phyloP scores from a whole-genome alignment of 2,888 invertebrate species.

The Lasius fuliginosus region DNA sequence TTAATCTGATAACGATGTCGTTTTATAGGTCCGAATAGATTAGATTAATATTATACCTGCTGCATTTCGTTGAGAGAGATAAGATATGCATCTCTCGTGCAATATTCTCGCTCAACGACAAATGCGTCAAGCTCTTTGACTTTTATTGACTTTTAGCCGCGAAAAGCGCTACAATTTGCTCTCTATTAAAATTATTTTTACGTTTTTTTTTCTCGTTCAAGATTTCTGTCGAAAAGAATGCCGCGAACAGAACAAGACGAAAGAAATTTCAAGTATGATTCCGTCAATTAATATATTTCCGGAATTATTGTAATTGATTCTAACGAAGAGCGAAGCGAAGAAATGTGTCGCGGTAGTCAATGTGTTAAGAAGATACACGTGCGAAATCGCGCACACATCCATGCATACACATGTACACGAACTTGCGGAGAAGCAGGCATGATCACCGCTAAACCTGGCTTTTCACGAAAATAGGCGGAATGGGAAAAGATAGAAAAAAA shows the following conservation, averaged over 20 bases:
- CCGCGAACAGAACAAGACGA: not conserved
- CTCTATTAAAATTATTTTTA: not conserved
- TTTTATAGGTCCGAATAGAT: not conserved
- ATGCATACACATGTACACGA: constrained; percentile 12
- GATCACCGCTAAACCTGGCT: constrained; percentile 70
- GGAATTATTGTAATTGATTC: constrained; percentile 22
- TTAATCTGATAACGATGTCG: constrained; percentile 21
- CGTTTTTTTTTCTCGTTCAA: not conserved
- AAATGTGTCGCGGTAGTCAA: constrained; percentile 26
- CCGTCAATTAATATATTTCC: constrained; percentile 22
- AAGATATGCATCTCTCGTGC: not conserved
- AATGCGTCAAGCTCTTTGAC: not conserved
- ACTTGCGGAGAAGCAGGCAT: constrained; percentile 54
- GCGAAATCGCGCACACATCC: constrained; percentile 21
- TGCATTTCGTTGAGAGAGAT: not conserved
- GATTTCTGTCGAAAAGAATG: not conserved
- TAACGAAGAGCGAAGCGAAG: not conserved
- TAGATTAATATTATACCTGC: not conserved
- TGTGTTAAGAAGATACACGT: constrained; percentile 13
- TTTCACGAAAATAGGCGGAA: constrained; percentile 57
- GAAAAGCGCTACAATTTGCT: not conserved
- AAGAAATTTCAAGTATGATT: constrained; percentile 21
- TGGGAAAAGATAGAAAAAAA: constrained; percentile 47
- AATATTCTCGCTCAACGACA: not conserved
- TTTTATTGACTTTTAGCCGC: not conserved